phyloP scores from a whole-genome alignment of 2,113 vertebrate genomes.

The Hemichromis elongatus region DNA sequence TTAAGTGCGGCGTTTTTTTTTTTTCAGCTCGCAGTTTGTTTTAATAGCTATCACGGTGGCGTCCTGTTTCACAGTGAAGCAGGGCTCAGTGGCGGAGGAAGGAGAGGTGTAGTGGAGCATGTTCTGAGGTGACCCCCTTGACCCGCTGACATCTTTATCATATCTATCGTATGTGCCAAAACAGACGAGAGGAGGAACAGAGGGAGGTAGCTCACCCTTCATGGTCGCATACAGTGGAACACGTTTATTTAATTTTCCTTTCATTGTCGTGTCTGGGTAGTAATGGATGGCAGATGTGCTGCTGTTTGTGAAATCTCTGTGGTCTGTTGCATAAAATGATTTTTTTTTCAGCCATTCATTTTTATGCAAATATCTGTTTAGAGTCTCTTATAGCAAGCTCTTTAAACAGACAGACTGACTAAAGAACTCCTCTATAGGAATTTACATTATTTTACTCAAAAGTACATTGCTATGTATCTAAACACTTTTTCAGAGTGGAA shows the following conservation, averaged over 20 bases:
- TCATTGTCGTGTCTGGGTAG: constrained; percentile 47
- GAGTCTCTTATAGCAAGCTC: neutral
- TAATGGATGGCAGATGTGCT: constrained; percentile 65
- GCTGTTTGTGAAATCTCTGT: constrained; percentile 30
- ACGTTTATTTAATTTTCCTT: constrained; percentile 56
- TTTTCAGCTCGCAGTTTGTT: constrained; percentile 27
- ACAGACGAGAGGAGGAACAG: constrained; percentile 3
- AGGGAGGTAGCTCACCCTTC: constrained; percentile 37
- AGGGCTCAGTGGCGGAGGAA: neutral
- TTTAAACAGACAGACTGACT: neutral
- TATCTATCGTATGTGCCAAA: constrained; percentile 20
- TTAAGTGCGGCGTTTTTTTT: neutral
- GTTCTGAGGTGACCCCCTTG: constrained; percentile 56
- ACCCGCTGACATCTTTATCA: constrained; percentile 47
- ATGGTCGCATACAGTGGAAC: constrained; percentile 28
- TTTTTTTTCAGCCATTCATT: neutral
- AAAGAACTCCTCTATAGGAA: neutral
- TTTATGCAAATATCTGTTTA: constrained; percentile 3
- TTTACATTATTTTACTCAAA: neutral
- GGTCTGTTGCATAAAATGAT: constrained; percentile 13
- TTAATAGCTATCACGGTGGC: constrained; percentile 2
- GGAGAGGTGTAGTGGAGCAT: neutral
- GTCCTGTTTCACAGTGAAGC: constrained; percentile 10
- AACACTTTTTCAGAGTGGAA: neutral
- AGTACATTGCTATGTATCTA: neutral